Percentiles rank a stretch among this genome's conserved stretches.
Conservation (phyloP, 2,888 invertebrate species). For the Rosalia funebris region DNA sequence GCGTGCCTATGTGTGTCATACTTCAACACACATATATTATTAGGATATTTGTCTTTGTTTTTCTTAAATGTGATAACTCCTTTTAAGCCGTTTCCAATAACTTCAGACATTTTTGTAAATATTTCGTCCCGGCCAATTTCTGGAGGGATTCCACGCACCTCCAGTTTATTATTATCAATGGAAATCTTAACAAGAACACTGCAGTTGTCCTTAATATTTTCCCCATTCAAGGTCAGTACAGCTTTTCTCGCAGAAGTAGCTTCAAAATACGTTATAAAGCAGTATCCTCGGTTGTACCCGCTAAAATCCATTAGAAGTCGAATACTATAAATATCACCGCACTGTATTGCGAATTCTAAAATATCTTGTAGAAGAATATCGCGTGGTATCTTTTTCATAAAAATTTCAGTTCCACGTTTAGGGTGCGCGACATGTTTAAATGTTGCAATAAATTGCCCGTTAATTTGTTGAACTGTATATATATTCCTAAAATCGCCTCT, state of each 20-base stretch:
- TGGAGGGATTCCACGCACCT: conserved; percentile 28
- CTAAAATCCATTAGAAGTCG: conserved; percentile 84
- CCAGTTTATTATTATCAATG: conserved; percentile 81
- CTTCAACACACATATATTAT: conserved; percentile 37
- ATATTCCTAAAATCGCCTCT: conserved; percentile 29
- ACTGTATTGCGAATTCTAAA: conserved; percentile 72
- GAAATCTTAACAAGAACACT: conserved; percentile 78
- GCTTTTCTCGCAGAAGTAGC: conserved; percentile 71
- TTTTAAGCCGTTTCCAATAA: conserved; percentile 39
- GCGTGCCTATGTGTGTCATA: conserved; percentile 47
- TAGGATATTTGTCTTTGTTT: neutral
- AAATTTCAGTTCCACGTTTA: conserved; percentile 77
- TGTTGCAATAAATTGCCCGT: conserved; percentile 67
- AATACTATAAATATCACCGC: conserved; percentile 77
- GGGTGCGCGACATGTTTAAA: conserved; percentile 56
- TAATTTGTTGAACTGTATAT: conserved; percentile 59
- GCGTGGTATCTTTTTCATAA: conserved; percentile 78
- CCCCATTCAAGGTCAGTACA: conserved; percentile 72
- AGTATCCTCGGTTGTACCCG: conserved; percentile 76
- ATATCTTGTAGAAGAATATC: conserved; percentile 80
- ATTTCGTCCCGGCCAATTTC: conserved; percentile 22
- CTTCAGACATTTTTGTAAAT: conserved; percentile 15
- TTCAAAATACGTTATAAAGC: conserved; percentile 73
- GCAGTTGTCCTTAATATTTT: conserved; percentile 72
- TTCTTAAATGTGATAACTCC: conserved; percentile 24